Evolutionary conservation across 2,113 vertebrate genomes (phyloP).

Genomic region (Bucco capensis): DNA sequence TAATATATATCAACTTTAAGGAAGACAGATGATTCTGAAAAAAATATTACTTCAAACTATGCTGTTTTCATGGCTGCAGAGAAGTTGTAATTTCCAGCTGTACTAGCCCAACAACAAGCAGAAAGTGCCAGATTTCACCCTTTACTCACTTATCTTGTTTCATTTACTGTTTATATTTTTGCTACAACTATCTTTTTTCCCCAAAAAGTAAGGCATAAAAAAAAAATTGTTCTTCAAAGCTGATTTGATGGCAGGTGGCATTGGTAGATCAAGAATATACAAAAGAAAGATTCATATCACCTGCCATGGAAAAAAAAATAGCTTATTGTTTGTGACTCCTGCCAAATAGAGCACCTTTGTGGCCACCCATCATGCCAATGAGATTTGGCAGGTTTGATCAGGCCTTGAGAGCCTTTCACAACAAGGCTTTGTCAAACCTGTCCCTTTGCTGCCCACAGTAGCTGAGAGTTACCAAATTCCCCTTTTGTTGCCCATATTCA

Average conservation of each 20-base stretch:
- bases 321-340: conserved; percentile 77
- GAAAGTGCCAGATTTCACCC: not conserved
- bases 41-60: conserved; percentile 14
- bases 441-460: conserved; percentile 39
- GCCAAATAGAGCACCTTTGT: conserved; percentile 80
- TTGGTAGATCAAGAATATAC: conserved; percentile 13
- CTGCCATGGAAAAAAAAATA: conserved; percentile 73
- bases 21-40: not conserved
- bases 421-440: conserved; percentile 65
- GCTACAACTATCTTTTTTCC: not conserved
- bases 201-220: not conserved
- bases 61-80: not conserved
- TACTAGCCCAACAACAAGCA: not conserved
- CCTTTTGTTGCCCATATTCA: conserved; percentile 3
- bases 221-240: not conserved
- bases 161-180: not conserved
- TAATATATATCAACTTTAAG: not conserved
- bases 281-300: conserved; percentile 55
- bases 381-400: conserved; percentile 79
- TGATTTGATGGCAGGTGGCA: conserved; percentile 55
- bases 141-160: conserved; percentile 21
- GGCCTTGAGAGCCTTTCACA: conserved; percentile 74
- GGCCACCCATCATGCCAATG: conserved; percentile 76
- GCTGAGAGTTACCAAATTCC: not conserved
- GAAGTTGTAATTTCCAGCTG: conserved; percentile 15